These are phyloP conservation scores for Drosophila barbarae DNA, from an alignment of 2,888 invertebrate species.

Conservation along the genomic window DNA sequence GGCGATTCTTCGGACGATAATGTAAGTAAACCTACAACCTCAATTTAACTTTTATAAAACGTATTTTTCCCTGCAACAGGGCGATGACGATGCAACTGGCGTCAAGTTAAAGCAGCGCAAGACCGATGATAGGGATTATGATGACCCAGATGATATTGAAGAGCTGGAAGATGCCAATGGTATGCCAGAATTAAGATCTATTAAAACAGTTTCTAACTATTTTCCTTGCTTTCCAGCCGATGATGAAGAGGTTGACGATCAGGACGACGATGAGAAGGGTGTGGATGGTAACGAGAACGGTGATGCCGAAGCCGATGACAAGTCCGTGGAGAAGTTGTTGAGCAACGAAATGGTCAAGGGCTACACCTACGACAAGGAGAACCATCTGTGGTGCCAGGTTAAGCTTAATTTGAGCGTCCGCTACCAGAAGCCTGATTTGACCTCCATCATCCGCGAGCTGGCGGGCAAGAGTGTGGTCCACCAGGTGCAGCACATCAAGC, in stretches of 20 bases:
- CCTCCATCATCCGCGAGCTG: conserved; percentile 86
- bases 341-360: conserved; percentile 78
- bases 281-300: conserved; percentile 76
- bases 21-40: conserved; percentile 52
- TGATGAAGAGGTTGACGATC: conserved; percentile 57
- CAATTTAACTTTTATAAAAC: conserved; percentile 29
- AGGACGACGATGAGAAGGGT: conserved; percentile 55
- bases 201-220: fast-evolving
- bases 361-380: conserved; percentile 88
- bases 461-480: conserved; percentile 88
- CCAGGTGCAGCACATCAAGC: conserved; percentile 88
- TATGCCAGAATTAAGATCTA: conserved; percentile 19
- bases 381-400: conserved; percentile 91
- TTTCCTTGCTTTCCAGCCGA: conserved; percentile 38
- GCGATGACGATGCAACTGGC: conserved; percentile 78
- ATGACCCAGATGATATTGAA: conserved; percentile 84
- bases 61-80: conserved; percentile 37
- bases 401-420: conserved; percentile 84
- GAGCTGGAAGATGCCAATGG: conserved; percentile 80
- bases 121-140: conserved; percentile 84
- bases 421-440: conserved; percentile 86
- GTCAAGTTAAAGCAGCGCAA: conserved; percentile 82
- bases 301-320: conserved; percentile 58
- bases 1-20: conserved; percentile 78
- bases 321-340: conserved; percentile 70